Percentiles rank a stretch among this genome's conserved stretches.
Conservation (phyloP, 2,113 vertebrate genomes). For the Semicossyphus pulcher region DNA sequence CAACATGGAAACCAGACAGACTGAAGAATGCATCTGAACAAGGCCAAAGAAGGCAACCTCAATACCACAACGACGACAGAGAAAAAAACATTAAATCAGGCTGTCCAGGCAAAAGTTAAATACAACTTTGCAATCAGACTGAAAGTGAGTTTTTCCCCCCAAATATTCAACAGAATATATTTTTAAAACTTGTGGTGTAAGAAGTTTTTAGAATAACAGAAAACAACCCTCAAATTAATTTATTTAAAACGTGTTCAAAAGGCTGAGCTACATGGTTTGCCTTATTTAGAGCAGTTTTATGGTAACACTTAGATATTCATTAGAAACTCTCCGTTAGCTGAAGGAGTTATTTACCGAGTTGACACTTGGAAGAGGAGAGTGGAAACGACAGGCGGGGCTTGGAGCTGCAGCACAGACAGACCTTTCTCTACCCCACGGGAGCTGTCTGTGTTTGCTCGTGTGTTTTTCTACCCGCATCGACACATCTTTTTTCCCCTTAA, state of each 20-base stretch:
- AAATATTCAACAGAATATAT: neutral
- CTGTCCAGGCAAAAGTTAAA: neutral
- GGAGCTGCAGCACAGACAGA: conserved; percentile 53
- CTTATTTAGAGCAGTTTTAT: neutral
- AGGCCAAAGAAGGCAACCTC: conserved; percentile 5
- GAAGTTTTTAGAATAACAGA: neutral
- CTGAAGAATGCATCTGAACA: neutral
- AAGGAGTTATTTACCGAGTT: conserved; percentile 44
- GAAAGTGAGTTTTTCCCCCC: neutral
- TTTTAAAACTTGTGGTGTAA: neutral
- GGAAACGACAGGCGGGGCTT: conserved; percentile 42
- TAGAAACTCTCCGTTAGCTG: conserved; percentile 6
- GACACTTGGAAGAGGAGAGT: conserved; percentile 27
- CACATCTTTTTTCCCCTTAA: neutral
- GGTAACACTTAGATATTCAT: neutral
- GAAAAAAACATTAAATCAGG: neutral
- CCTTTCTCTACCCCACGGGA: conserved; percentile 55
- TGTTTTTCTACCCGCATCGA: conserved; percentile 9
- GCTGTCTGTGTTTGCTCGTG: neutral
- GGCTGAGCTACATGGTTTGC: neutral
- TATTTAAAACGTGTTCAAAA: neutral
- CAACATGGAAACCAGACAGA: neutral
- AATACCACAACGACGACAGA: neutral
- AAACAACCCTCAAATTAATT: neutral
- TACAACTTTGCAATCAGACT: neutral